phyloP scores from a whole-genome alignment of 2,113 vertebrate species.

The Crotalus viridis region DNA sequence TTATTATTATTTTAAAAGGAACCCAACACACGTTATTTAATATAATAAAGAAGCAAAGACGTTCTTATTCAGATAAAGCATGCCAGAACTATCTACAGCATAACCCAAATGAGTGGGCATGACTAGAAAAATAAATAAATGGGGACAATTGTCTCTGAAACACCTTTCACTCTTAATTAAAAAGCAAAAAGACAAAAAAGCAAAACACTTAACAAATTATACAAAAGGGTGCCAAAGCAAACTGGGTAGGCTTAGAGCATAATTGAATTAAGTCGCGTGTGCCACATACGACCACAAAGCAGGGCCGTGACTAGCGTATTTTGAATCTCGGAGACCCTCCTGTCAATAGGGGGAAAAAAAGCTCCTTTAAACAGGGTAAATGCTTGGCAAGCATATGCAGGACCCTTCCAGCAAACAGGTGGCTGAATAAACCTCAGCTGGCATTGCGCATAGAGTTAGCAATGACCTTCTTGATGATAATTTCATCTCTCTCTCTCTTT shows the following conservation, averaged over 20 bases:
- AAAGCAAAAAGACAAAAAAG: conserved; percentile 67
- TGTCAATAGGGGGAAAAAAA: conserved; percentile 70
- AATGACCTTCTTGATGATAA: conserved; percentile 88
- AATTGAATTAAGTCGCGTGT: conserved; percentile 83
- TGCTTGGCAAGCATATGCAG: conserved; percentile 76
- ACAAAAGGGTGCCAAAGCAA: conserved; percentile 79
- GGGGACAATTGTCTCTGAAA: conserved; percentile 63
- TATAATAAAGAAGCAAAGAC: not conserved
- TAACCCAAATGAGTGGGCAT: conserved; percentile 48
- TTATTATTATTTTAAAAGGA: not conserved
- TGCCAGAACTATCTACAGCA: conserved; percentile 66
- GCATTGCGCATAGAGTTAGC: conserved; percentile 81
- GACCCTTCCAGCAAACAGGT: conserved; percentile 89
- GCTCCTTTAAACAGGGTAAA: conserved; percentile 89
- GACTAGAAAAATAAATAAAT: conserved; percentile 59
- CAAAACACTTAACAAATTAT: conserved; percentile 75
- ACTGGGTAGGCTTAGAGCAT: conserved; percentile 81
- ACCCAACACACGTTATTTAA: conserved; percentile 29
- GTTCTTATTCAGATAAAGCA: not conserved
- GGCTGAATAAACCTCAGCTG: conserved; percentile 91
- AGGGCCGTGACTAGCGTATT: conserved; percentile 67
- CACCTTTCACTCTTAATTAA: conserved; percentile 57
- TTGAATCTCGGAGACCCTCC: conserved; percentile 74
- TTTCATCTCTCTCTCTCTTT: conserved; percentile 63
- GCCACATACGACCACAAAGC: conserved; percentile 78